These are phyloP conservation scores for Drosophila fuyamai DNA, from an alignment of 1,140 invertebrate species.

Conservation along the genomic window DNA sequence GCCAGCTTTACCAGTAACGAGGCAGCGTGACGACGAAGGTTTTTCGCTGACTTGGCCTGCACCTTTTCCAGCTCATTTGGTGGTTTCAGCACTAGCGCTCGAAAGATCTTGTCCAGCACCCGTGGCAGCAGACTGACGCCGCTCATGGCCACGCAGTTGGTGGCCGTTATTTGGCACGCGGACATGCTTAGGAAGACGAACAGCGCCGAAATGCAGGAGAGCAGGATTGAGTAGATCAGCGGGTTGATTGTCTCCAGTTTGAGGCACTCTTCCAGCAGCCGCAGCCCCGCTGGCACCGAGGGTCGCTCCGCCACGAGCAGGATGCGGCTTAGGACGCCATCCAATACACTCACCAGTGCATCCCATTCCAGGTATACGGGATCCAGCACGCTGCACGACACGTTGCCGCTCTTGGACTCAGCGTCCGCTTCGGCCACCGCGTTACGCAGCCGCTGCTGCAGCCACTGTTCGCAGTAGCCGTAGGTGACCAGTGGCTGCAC, in stretches of 20 bases:
- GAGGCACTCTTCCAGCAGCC: conserved; percentile 91
- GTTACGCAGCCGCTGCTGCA: conserved; percentile 88
- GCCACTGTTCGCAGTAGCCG: conserved; percentile 92
- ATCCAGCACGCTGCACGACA: conserved; percentile 86
- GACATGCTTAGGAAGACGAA: conserved; percentile 96
- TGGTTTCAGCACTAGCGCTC: conserved; percentile 90
- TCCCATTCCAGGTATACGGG: conserved; percentile 94
- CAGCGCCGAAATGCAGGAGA: conserved; percentile 95
- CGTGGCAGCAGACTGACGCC: conserved; percentile 90
- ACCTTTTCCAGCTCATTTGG: conserved; percentile 86
- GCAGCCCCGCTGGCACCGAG: conserved; percentile 88
- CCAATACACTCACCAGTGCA: conserved; percentile 89
- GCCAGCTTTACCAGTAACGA: conserved; percentile 95
- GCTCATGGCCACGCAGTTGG: conserved; percentile 88
- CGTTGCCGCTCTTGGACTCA: conserved; percentile 56
- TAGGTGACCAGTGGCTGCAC: conserved; percentile 93
- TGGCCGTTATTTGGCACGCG: conserved; percentile 89
- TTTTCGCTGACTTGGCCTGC: conserved; percentile 88
- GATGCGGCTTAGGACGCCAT: conserved; percentile 92
- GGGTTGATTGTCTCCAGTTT: conserved; percentile 90
- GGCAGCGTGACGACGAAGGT: conserved; percentile 94
- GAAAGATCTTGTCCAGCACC: conserved; percentile 95
- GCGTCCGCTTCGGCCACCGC: conserved; percentile 85
- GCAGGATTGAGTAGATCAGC: conserved; percentile 90
- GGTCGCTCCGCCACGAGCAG: conserved; percentile 88